Percentiles rank a stretch among this genome's conserved stretches.
Conservation (phyloP, 2,797 vertebrate genomes). For the Arrhamphus sclerolepis region DNA sequence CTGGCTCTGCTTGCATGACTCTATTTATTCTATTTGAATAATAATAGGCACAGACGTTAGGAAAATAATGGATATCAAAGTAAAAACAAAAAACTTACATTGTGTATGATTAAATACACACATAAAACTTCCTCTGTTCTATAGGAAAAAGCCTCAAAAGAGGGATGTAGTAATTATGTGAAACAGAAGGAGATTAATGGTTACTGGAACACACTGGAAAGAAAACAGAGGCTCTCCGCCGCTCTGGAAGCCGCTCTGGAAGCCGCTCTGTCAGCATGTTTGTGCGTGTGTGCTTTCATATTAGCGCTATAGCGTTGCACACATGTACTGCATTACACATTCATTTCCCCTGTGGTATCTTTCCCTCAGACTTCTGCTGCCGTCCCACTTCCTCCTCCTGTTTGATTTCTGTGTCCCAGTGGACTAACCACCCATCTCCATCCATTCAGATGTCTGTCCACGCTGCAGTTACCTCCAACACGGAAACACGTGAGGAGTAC, state of each 20-base stretch:
- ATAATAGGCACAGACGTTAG: too few species aligned
- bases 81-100: background rate
- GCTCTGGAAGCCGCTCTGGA: background rate
- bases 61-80: too few species aligned
- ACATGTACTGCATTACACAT: conserved; percentile 47
- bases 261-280: conserved; percentile 18
- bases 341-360: conserved; percentile 43
- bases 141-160: background rate
- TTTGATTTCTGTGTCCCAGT: conserved; percentile 11
- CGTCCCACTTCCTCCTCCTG: conserved; percentile 43
- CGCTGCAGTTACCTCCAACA: conserved; percentile 24
- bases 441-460: conserved; percentile 26
- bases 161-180: conserved; percentile 28
- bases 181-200: conserved; percentile 32
- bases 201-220: conserved; percentile 26
- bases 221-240: conserved; percentile 30
- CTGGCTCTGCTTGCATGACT: too few species aligned
- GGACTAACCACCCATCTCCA: conserved; percentile 30
- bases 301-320: conserved; percentile 33
- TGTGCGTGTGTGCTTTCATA: conserved; percentile 26
- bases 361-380: conserved; percentile 43
- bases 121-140: background rate
- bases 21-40: too few species aligned
- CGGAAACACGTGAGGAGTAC: conserved; percentile 29
- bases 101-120: background rate